phyloP scores from a whole-genome alignment of 2,888 invertebrate genomes.

The Siphonodentalium dalli region DNA sequence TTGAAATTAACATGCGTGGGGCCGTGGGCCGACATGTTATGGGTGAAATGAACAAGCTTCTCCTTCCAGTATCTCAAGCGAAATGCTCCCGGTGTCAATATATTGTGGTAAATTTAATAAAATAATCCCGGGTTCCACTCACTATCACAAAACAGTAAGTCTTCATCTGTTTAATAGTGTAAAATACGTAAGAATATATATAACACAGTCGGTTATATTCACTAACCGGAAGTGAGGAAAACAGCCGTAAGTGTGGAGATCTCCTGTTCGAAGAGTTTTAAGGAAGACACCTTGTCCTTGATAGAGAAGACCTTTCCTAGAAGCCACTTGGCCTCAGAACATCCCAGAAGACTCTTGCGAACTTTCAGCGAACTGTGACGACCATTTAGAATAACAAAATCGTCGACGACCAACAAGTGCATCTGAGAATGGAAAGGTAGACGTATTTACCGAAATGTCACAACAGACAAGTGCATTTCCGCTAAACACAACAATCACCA shows the following conservation, averaged over 20 bases:
- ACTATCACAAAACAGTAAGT: too few species aligned
- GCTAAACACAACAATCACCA: too few species aligned
- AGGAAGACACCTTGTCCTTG: slow-evolving; percentile 33
- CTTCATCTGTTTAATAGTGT: too few species aligned
- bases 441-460: not conserved
- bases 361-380: slow-evolving; percentile 19
- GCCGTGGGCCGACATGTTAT: too few species aligned
- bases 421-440: slow-evolving; percentile 23
- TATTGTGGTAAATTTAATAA: too few species aligned
- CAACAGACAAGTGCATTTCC: not conserved
- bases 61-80: too few species aligned
- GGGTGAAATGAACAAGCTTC: too few species aligned
- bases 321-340: slow-evolving; percentile 38
- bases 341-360: slow-evolving; percentile 23
- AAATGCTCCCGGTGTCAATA: too few species aligned
- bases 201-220: too few species aligned
- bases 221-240: slow-evolving; percentile 43
- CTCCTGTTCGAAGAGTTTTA: slow-evolving; percentile 43
- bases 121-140: too few species aligned
- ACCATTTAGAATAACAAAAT: slow-evolving; percentile 27
- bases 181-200: too few species aligned
- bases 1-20: too few species aligned
- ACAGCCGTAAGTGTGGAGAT: slow-evolving; percentile 45
- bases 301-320: slow-evolving; percentile 37
- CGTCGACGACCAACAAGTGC: slow-evolving; percentile 26